Percentiles rank a stretch among this genome's conserved stretches.
phyloP scores from a whole-genome alignment of 2,888 invertebrate genomes.

The Brenthis ino region DNA sequence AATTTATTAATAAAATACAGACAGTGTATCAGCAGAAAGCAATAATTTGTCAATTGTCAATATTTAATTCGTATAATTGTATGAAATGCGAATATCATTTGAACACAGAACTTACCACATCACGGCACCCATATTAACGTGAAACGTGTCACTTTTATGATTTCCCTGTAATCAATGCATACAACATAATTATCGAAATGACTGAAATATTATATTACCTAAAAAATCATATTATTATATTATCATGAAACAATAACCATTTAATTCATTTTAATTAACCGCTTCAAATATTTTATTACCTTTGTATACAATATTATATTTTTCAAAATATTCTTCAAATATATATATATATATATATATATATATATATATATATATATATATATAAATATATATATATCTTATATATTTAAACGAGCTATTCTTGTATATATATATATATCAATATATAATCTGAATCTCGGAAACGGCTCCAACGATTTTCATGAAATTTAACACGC shows the following conservation, averaged over 20 bases:
- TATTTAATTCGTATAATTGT: constrained; percentile 26
- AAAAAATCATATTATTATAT: constrained; percentile 1
- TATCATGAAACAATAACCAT: background rate
- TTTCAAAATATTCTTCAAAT: too few relatives aligned
- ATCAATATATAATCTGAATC: too few relatives aligned
- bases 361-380: too few relatives aligned
- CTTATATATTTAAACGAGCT: too few relatives aligned
- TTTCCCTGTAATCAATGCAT: constrained; percentile 22
- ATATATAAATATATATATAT: too few relatives aligned
- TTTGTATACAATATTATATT: too few relatives aligned
- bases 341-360: too few relatives aligned
- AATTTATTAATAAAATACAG: background rate
- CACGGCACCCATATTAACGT: constrained; percentile 24
- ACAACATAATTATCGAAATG: constrained; percentile 1
- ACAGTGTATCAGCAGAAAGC: constrained; percentile 11
- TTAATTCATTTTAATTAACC: background rate
- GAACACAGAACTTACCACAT: constrained; percentile 25
- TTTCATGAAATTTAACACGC: too few relatives aligned
- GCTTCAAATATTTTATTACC: too few relatives aligned
- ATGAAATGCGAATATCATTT: constrained; percentile 26
- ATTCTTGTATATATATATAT: too few relatives aligned
- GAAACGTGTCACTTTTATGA: constrained; percentile 25
- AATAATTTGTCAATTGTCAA: constrained; percentile 19
- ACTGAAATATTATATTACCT: constrained; percentile 1
- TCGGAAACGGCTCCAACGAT: too few relatives aligned